Base-by-base conservation (phyloP, 2,113 vertebrate genomes). In the Shinisaurus crocodilurus region DNA sequence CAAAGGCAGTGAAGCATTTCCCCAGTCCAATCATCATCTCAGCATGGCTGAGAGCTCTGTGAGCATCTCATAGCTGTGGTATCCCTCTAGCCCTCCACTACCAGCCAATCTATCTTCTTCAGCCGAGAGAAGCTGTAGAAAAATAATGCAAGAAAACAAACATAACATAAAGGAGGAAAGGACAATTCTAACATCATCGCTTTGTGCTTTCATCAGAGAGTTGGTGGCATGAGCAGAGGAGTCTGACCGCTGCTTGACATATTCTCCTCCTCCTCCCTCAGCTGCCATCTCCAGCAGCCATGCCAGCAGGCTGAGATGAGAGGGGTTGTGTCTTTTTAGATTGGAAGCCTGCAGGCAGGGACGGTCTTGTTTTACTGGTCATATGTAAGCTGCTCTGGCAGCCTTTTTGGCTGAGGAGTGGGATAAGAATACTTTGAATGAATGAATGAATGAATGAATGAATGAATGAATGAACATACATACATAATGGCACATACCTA, bases 31-130 rank as follows among this genome's bases (percentile, higher is more conserved):
- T 70, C 93, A 90, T 92, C 13, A 0, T 90, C 95, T 95, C 93
- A 93, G 95, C 96, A 94, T 94, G 93, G 88, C 94, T 92, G 90
- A 75, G 91, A 91, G 92, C 90, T 87, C 88, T 63, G 74, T 89
- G 76, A 94, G 86, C 67, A 0, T 92, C 92, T 92, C 86, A 60
- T 72, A 63, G 89, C 88, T 80, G 67, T 0, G 87, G 85, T 87
- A 54, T 92, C 82, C 88, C 23, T 76, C 91, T 69, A 72, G 88
- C 92, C 57, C 48, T 90, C 82, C 48, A 67, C 0, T 10, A 89
- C 92, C 91, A 91, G 72, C 80, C 86, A 77, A 6, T 0, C 86
- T 0, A 0, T 0, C 7, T 29, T 0, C 20, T 0, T 3, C 23
- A 48, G 9, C 88, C 7, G 63, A 79, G 92, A 76, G 57, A 34